Conservation (phyloP, 2,797 vertebrate species). For the Moxostoma hubbsi region DNA sequence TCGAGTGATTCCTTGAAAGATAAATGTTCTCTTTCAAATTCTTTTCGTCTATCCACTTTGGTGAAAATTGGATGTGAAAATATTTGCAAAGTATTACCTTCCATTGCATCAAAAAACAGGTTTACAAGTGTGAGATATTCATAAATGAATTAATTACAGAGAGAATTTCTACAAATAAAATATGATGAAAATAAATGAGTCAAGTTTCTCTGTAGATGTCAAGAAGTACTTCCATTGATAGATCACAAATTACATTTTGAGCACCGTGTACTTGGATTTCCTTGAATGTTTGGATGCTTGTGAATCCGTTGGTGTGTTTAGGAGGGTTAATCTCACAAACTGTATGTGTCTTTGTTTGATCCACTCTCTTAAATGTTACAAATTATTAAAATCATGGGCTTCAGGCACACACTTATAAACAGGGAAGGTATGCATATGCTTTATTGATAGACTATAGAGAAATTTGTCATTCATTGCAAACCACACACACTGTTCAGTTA, state of each 20-base stretch:
- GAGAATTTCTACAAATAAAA: background rate
- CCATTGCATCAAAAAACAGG: constrained; percentile 1
- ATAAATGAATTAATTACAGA: background rate
- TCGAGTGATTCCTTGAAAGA: constrained; percentile 19
- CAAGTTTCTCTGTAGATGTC: background rate
- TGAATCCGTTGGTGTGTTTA: background rate
- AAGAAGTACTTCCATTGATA: background rate
- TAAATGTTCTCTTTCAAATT: constrained; percentile 12
- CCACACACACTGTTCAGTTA: too few species aligned
- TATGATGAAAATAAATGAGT: background rate
- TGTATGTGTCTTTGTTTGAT: too few species aligned
- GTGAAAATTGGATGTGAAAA: constrained; percentile 3
- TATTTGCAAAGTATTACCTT: constrained; percentile 10
- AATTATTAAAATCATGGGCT: too few species aligned
- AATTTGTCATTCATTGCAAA: too few species aligned
- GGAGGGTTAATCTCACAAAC: constrained; percentile 5
- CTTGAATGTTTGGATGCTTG: background rate
- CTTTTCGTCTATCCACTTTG: background rate
- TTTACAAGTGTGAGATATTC: constrained; percentile 18
- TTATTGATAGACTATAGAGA: too few species aligned
- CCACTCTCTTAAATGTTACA: too few species aligned
- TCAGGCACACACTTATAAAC: too few species aligned
- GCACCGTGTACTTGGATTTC: background rate
- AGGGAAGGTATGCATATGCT: too few species aligned
- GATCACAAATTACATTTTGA: background rate